Base-by-base conservation (phyloP, 1,140 invertebrate species). In the Octopus bimaculoides region DNA sequence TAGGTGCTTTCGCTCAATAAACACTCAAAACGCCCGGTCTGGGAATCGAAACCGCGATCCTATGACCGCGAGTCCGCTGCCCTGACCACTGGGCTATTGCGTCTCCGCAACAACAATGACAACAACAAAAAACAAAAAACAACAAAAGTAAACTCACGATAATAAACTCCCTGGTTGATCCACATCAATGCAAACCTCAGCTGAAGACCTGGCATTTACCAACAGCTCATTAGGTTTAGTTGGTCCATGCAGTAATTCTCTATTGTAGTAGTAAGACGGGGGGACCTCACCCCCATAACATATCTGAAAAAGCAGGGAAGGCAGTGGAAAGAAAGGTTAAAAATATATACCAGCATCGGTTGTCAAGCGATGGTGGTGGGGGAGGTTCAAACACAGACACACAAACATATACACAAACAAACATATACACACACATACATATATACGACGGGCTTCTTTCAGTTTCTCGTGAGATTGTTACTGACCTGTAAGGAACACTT, bases 401-500 rank as follows among this genome's bases (percentile, higher is more conserved):
- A 61, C 56, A 9, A 61, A 61, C 56, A 61, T 17, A 61, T 9
- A 17, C 17, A 9, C 17, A 61, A 61, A 61, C 56, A 61, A 9
- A 7, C 56, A 61, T 61, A 61, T 61, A 61, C 56, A 61, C 7
- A 9, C 56, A 9, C 56, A 61, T 61, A 9, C 17, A 17, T 9
- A 61, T 9, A 61, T 61, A 17, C 7, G 17, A 61, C 17, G 7
- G 17, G 56, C 56, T 61, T 61, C 7, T 9, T 7, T 17, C 56
- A 9, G 7, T 9, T 9, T 9, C 17, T 61, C 17, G 56, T 9
- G 56, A 61, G 7, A 61, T 61, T 61, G 7, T 17, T 17, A 74
- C 79, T 52, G 79, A 86, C 85, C 83, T 82, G 93, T 0, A 93
- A 92, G 41, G 91, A 89, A 85, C 94, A 94, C 86, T 90, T 92